Conservation (phyloP, 2,797 vertebrate species). For the Xenentodon cancila region DNA sequence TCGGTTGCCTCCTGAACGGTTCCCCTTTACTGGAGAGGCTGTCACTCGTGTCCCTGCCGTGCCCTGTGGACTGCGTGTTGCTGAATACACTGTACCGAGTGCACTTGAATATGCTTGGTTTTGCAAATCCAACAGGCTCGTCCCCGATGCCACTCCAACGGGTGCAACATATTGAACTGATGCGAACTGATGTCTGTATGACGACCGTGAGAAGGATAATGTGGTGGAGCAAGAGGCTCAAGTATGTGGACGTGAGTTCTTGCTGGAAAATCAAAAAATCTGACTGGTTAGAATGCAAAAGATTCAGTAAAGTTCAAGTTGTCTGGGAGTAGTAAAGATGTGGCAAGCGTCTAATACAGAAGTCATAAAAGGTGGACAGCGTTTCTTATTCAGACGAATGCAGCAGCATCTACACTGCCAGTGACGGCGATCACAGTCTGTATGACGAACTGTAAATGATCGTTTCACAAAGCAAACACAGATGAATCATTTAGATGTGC, state of each 20-base stretch:
- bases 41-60: conserved; percentile 76
- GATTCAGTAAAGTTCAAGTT: conserved; percentile 33
- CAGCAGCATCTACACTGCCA: not conserved
- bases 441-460: too few species aligned
- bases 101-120: fast-evolving
- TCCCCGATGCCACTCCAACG: conserved; percentile 38
- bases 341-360: not conserved
- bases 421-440: too few species aligned
- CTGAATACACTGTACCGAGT: conserved; percentile 33
- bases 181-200: conserved; percentile 68
- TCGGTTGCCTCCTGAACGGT: conserved; percentile 73
- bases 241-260: conserved; percentile 68
- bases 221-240: conserved; percentile 53
- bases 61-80: conserved; percentile 75
- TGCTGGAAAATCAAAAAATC: conserved; percentile 73
- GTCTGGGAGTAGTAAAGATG: conserved; percentile 50
- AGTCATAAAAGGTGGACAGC: not conserved
- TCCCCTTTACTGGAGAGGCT: conserved; percentile 75
- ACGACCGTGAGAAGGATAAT: conserved; percentile 61
- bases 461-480: too few species aligned
- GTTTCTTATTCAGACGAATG: conserved; percentile 3
- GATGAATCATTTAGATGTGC: too few species aligned
- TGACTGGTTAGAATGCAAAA: conserved; percentile 21
- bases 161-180: conserved; percentile 59
- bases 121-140: not conserved